phyloP scores from a whole-genome alignment of 2,888 invertebrate species.

The Aleiodes leptofemur region DNA sequence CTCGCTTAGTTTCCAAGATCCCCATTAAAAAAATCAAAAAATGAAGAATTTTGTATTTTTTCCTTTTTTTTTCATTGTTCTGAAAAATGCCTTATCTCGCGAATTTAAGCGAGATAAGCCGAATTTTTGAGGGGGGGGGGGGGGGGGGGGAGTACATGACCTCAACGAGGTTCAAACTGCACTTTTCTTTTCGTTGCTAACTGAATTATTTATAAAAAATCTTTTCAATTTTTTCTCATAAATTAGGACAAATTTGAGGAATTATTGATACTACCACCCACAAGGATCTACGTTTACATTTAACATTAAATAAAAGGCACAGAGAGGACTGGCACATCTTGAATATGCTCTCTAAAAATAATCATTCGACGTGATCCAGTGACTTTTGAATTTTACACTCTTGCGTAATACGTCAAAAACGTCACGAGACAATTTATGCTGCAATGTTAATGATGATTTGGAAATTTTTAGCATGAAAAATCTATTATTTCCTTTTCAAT shows the following conservation, averaged over 20 bases:
- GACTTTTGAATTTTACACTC: slow-evolving; percentile 35
- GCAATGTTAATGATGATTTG: neutral
- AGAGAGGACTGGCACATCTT: neutral
- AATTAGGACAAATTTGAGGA: too few relatives aligned
- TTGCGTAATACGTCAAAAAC: slow-evolving; percentile 32
- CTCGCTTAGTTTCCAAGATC: too few relatives aligned
- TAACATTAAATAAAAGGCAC: neutral
- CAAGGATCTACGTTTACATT: neutral
- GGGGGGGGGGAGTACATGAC: neutral
- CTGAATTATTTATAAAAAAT: neutral
- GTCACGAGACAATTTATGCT: neutral
- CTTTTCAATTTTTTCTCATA: too few relatives aligned
- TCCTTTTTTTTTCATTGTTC: too few relatives aligned
- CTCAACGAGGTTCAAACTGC: neutral
- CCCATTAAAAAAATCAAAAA: too few relatives aligned
- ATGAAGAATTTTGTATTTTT: too few relatives aligned
- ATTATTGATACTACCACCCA: slow-evolving; percentile 11
- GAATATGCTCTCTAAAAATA: slow-evolving; percentile 25
- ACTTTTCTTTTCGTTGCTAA: neutral
- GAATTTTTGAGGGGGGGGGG: too few relatives aligned
- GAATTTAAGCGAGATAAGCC: too few relatives aligned
- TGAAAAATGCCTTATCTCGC: too few relatives aligned
- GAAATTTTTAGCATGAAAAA: neutral
- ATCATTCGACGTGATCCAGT: slow-evolving; percentile 42
- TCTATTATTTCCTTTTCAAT: too few relatives aligned